Base-by-base conservation (phyloP, 2,797 vertebrate species). In the Tympanoctomys barrerae region DNA sequence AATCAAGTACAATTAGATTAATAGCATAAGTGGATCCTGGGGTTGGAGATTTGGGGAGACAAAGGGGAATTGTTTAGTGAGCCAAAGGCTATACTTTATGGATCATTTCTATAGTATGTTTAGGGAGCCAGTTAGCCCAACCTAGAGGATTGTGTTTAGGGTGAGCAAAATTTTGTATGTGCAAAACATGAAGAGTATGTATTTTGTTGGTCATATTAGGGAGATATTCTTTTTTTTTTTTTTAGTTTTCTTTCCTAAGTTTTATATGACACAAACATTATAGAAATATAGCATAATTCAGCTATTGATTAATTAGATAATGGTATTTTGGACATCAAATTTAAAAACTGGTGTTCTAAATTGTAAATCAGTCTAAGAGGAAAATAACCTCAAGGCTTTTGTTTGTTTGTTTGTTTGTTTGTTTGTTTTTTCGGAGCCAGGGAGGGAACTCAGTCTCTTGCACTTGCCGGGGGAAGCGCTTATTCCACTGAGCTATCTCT, bases 171-270 rank as follows among this genome's bases (percentile, higher is more conserved):
- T 62, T 24, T 14, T 73, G 3, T 89, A 13, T 79, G n/a, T 36
- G 64, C 14, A 54, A 89, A 90, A 89, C 70, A 78, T 68, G 22
- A 78, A 81, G 8, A 33, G 36, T 26, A 12, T 52, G 26, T 70
- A 28, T 87, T 71, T 70, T 31, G 24, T 59, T 89, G 42, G 8
- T 46, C 86, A 83, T 61, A 91, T 87, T 10, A 64, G 52, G 42
- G 28, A 87, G 11, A 2, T 91, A 89, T 22, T 95, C 36, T 9
- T 91, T 91, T 52, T 79, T 84, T 84, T 89, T 91, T 57, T 39
- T 46, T 66, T 87, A n/a, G 8, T 46, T 92, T 89, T 49, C 7
- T 80, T 80, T 66, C 33, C 28, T 73, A 81, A 68, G 16, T 82
- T 83, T 92, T 87, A 61, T 28, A 39, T 39, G 54, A 24, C 87